Evolutionary conservation across 2,888 invertebrate genomes (phyloP), one percentile per base, ranked within the genome.

Genomic region (Clistopyga incitator): DNA sequence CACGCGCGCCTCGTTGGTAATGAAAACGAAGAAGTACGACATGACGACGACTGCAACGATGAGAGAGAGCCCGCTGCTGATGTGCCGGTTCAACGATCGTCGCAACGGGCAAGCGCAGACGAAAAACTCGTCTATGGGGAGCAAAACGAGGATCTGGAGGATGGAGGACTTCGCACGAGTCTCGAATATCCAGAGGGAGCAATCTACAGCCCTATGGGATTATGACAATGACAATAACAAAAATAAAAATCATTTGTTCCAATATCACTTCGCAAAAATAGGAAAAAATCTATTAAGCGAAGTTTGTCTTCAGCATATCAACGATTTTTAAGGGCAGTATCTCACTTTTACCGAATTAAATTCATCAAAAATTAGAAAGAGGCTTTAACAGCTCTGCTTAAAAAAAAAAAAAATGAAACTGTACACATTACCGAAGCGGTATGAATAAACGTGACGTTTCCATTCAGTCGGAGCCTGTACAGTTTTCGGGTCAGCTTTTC

Each of bases 21-120:
- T 68, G 77, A 77, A 81, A 81, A 61, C 64, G 77, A 78, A 68
- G 59, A 59, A 50, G 45, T 38, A 18, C 52, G 64, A 54, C 18
- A 38, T 10, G 42, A 70, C 25, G 52, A 23, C 34, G 50, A 29
- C 20, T 38, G 52, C 29, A 25, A 74, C 23, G 56, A 23, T 20
- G 61, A 67, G 29, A 54, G 76, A 67, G 71, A 54, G 50, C 4
- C 59, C n/a, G 61, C 65, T 52, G 65, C 42, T 56, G 59, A 38
- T 83, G 72, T 42, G 81, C 77, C 54, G 83, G 81, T 81, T 84
- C 83, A 81, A 84, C 76, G 83, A 42, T 77, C 83, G 72, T 74
- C 23, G 67, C 52, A 72, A 68, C 52, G 74, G n/a, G 34, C 23
- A 34, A 65, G 54, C 45, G 67, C 83, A 23, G 61, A 68, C 83